Evolutionary conservation across 1,140 invertebrate genomes (phyloP), one percentile per base, ranked within the genome.

Genomic region (Conus betulinus): DNA sequence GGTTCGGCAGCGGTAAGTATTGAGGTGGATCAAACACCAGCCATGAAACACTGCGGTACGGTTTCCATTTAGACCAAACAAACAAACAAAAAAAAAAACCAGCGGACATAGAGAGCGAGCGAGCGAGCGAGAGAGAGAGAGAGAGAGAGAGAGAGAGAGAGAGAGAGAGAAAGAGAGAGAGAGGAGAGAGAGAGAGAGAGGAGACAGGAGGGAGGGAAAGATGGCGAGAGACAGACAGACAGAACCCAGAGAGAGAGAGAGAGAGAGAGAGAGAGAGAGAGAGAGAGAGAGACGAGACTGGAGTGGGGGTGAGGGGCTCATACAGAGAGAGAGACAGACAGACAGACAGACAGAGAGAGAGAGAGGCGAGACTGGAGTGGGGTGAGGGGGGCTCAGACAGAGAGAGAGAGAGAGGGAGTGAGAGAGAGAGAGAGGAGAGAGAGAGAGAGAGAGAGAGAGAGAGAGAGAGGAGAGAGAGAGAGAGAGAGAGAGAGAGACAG

Each of bases 161-260:
- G 71, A 76, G 71, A 76, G 71, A 76, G 71, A 76, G 71, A 76
- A 23, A 76, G 71, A 76, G 71, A 76, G 71, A 76, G 71, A 76
- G 71, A 76, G 71, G 71, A 76, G 71, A 76, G 71, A 76, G 71
- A 76, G 71, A 76, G 71, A 76, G 71, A 63, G 60, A 63, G 71
- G 71, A 25, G 71, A 25, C 8, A 23, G 71, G 39, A 25, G 71
- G 4, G 71, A 23, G 71, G 4, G 20, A 76, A 5, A 76, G 25
- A 25, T 8, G 23, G 17, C 6, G 71, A 76, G 1, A 76, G 71
- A 25, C 17, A 76, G 71, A 25, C 13, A 76, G 71, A 25, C 17
- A 39, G 39, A 39, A 39, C 39, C 39, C 39, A 3, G 0, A 39
- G 39, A 39, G 39, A 39, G 39, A 39, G 39, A 25, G 20, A 76